Evolutionary conservation across 2,797 vertebrate species (phyloP), one percentile per base, ranked within the genome.

Genomic region (Euthynnus affinis): DNA sequence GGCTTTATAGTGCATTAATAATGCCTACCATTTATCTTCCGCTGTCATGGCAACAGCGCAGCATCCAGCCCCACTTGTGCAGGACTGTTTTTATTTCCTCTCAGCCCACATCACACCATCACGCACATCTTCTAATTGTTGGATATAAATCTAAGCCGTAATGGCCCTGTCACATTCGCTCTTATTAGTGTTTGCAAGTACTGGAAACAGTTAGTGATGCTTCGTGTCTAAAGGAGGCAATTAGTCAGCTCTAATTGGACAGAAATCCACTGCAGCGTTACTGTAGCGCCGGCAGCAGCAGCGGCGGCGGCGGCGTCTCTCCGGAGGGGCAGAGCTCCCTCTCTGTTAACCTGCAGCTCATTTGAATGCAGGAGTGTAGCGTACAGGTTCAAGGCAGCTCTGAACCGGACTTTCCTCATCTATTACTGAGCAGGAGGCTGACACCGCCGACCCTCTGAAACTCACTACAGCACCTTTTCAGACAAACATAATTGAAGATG

Each of bases 1-100:
- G 77, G 81, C 74, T 83, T 78, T 87, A 78, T 84, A 82, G 79
- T 79, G 79, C 80, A 82, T 91, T 91, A 89, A 89, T 92, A 88
- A 89, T 87, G 73, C 49, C 76, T 66, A 22, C 60, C 74, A 84
- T 92, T 86, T 75, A 86, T 88, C 87, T 88, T 71, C 57, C 55
- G 82, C 83, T 89, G 91, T 85, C 89, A 87, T 82, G 61, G 81
- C 74, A 74, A 76, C 69, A 40, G 71, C 71, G 63, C 80, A 17
- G 82, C 79, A 72, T 76, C 60, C 68, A n/a, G n/a, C n/a, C n/a
- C n/a, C n/a, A n/a, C n/a, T n/a, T n/a, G n/a, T n/a, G n/a, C n/a
- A 51, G 49, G 56, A 52, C 59, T 70, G 63, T 71, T 69, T 73
- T 76, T 71, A 74, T 80, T 62, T 71, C 72, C 49, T 73, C 74